Conservation (phyloP, 2,797 vertebrate species). For the Tokudaia tokunoshimensis region DNA sequence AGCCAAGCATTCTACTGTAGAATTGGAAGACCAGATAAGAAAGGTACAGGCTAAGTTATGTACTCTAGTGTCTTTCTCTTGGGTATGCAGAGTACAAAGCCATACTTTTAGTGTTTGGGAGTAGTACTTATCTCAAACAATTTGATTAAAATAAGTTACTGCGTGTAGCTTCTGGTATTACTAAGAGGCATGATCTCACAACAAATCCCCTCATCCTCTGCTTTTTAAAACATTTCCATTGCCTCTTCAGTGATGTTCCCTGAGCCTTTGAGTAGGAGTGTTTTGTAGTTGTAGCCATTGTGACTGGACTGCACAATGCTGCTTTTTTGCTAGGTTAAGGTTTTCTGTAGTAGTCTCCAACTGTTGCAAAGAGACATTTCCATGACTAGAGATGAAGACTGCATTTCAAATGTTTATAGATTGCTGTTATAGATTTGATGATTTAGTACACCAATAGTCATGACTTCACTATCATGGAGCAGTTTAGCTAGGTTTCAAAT, state of each 20-base stretch:
- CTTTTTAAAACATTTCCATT: not conserved
- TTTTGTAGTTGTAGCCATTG: not conserved
- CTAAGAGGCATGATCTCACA: not conserved
- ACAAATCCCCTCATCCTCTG: not conserved
- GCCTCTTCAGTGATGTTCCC: not conserved
- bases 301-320: not conserved
- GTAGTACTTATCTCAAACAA: not conserved
- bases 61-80: not conserved
- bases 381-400: no score
- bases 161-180: not conserved
- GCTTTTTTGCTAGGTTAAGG: not conserved
- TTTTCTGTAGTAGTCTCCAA: not conserved
- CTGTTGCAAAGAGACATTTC: not conserved
- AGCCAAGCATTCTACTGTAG: not conserved
- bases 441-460: not conserved
- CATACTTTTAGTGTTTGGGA: not conserved
- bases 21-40: not conserved
- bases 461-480: not conserved
- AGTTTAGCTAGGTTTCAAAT: not conserved
- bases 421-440: not conserved
- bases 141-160: conserved; percentile 9
- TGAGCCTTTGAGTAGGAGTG: not conserved
- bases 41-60: not conserved
- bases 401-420: not conserved
- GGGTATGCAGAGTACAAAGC: not conserved